Evolutionary conservation across 2,888 invertebrate species (phyloP), one percentile per base, ranked within the genome.

Genomic region (Cerastoderma edule): DNA sequence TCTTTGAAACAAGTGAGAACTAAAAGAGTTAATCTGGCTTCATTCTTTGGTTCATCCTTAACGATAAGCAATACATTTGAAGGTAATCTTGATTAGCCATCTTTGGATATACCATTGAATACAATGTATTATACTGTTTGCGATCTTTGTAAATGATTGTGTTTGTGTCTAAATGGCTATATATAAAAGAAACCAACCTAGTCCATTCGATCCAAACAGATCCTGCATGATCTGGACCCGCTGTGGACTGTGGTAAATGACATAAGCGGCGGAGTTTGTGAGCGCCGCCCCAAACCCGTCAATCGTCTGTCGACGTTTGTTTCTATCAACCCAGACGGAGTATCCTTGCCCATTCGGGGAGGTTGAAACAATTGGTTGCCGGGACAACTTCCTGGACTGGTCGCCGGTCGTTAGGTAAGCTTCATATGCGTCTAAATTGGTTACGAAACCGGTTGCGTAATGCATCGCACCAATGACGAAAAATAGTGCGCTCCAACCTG

Each of bases 261-360:
- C 83, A 46, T 78, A 85, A 16, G 85, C 85, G 0, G 85, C 81
- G 0, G 85, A 81, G 28, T 82, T 84, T 5, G 85, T 77, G 8
- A 85, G 16, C 8, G 84, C 81, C 0, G 84, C 85, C 1, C 85
- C 85, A 60, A 85, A 85, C 3, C 84, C 84, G 16, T 79, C 78
- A 13, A 84, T 79, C 0, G 74, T 73, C 53, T 83, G 84, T 28
- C 77, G 75, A 10, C 76, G 68, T 48, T 75, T 78, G 13, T 53
- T 82, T 13, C 75, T 67, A 60, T 85, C 79, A 0, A 85, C 78
- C 66, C 71, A 75, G 22, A 83, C 80, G 46, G 72, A 64, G 57
- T 77, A 76, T 0, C 83, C 79, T 13, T 72, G 66, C 2, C 64
- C 27, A 27, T 54, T 35, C n/a, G 70, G 56, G 16, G 72, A 48